These are phyloP conservation scores for Coregonus sp. DNA, from an alignment of 2,797 vertebrate species.

Conservation along the genomic window DNA sequence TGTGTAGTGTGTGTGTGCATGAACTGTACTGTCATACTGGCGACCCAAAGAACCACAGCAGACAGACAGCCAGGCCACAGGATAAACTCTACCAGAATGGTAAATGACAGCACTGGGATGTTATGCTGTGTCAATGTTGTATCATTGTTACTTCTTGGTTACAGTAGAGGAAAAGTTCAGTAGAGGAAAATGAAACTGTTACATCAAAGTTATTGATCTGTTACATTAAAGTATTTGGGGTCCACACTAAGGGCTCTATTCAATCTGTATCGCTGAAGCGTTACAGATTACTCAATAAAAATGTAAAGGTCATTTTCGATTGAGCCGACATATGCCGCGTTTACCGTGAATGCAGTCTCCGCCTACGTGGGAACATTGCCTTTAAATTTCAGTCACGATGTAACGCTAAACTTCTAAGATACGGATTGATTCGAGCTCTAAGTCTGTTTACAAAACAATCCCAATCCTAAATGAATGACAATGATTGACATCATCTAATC, in stretches of 20 bases:
- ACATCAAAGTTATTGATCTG: not conserved
- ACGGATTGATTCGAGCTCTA: slow-evolving; percentile 13
- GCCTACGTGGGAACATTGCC: no score
- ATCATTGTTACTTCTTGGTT: slow-evolving; percentile 54
- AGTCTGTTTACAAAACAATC: no score
- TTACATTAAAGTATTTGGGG: not conserved
- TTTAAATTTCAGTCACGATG: no score
- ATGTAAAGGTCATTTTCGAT: no score
- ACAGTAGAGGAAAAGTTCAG: slow-evolving; percentile 15
- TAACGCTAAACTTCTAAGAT: no score
- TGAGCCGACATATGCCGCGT: no score
- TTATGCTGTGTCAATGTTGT: slow-evolving; percentile 42
- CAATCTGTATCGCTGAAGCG: no score
- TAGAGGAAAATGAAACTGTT: slow-evolving; percentile 42
- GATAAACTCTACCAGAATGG: slow-evolving; percentile 47
- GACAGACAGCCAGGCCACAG: slow-evolving; percentile 67
- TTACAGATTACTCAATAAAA: no score
- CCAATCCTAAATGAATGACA: no score
- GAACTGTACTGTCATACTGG: slow-evolving; percentile 76
- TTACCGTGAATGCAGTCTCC: no score
- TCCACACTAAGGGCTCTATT: not conserved
- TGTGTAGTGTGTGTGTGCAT: not conserved
- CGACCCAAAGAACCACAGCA: slow-evolving; percentile 78
- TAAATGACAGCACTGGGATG: slow-evolving; percentile 50
- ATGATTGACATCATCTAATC: not conserved